Percentiles rank a stretch among this genome's conserved stretches.
These are phyloP conservation scores for Huso huso DNA, from an alignment of 2,797 vertebrate species.

Conservation along the genomic window DNA sequence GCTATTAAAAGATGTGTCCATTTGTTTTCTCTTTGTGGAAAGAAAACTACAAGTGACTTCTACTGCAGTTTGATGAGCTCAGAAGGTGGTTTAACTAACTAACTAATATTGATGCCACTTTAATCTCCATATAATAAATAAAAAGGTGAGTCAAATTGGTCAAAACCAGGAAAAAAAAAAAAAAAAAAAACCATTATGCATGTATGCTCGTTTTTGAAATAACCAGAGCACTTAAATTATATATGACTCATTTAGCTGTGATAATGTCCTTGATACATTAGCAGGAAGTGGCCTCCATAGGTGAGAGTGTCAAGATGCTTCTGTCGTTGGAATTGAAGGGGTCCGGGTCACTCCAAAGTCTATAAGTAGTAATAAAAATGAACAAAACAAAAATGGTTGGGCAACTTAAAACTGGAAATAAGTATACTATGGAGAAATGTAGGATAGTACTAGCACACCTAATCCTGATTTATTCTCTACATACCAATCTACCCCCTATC, in stretches of 20 bases:
- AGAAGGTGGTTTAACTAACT: too few relatives aligned
- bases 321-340: conserved; percentile 68
- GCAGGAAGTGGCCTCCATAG: conserved; percentile 43
- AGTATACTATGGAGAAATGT: conserved; percentile 4
- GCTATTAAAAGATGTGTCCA: too few relatives aligned
- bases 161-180: not conserved
- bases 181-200: not conserved
- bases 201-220: not conserved
- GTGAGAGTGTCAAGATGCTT: conserved; percentile 68
- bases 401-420: conserved; percentile 35
- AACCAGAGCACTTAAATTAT: not conserved
- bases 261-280: conserved; percentile 24
- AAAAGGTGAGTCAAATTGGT: not conserved
- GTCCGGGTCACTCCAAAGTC: conserved; percentile 69
- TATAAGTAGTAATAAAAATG: conserved; percentile 61
- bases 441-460: not conserved
- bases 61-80: too few relatives aligned
- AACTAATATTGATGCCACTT: not conserved
- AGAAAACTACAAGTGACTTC: too few relatives aligned
- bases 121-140: not conserved
- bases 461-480: not conserved
- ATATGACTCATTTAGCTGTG: not conserved
- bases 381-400: conserved; percentile 45
- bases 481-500: not conserved
- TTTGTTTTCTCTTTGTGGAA: too few relatives aligned